Evolutionary conservation across 2,113 vertebrate species (phyloP), one percentile per base, ranked within the genome.

Genomic region (Elephas maximus): DNA sequence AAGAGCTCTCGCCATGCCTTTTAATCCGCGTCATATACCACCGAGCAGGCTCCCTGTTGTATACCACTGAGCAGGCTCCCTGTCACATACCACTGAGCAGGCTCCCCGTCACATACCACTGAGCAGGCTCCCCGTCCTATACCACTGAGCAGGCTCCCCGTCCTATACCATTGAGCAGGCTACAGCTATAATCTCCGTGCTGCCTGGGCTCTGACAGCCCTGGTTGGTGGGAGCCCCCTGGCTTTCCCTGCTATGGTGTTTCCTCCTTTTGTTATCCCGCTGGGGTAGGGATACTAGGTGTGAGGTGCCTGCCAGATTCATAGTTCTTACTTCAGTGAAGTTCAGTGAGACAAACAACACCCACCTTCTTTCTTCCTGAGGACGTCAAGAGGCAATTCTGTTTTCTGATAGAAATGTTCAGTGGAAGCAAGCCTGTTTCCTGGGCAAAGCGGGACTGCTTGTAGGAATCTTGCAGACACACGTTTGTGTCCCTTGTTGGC

Each of bases 171-270:
- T 28, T 53, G 18, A 60, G 4, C 41, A 37, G 78, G 63, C 8
- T 12, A 51, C 62, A 21, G 2, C 51, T n/a, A 0, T 45, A 1
- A 11, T 37, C 33, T 2, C 26, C 9, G 0, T 0, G 6, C 48
- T 63, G 17, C 37, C 41, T 0, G 81, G 30, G 45, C 45, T 73
- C 79, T n/a, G 37, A 26, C 62, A 1, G n/a, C 18, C 37, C 33
- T 11, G 28, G 65, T 53, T 80, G 44, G 51, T 30, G 76, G 69
- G 26, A 30, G 12, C 28, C 33, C 33, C 17, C 0, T 33, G 37
- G 17, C n/a, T 88, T 78, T 93, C 63, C 60, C 65, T 48, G 26
- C 83, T 67, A 0, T 37, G 21, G 9, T 5, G 20, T 21, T 69
- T 51, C 83, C 11, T n/a, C n/a, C 28, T 92, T 53, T n/a, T 45